Percentiles rank a stretch among this genome's conserved stretches.
Conservation (phyloP, 2,888 invertebrate species). For the Thyatira batis region DNA sequence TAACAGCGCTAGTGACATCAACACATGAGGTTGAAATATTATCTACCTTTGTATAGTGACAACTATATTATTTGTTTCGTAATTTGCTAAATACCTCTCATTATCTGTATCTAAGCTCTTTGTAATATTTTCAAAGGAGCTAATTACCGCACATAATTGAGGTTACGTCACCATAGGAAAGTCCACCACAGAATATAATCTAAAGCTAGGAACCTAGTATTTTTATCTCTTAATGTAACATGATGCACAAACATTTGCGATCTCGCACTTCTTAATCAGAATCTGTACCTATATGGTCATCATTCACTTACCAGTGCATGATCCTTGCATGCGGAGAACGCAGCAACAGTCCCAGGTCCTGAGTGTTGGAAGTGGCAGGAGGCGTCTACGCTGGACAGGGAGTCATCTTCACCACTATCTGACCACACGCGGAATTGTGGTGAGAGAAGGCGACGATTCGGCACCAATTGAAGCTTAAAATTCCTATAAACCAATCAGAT, state of each 20-base stretch:
- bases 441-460: slow-evolving; percentile 83
- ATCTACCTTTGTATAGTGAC: not conserved
- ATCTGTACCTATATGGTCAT: too few relatives aligned
- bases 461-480: slow-evolving; percentile 83
- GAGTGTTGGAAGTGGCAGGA: slow-evolving; percentile 86
- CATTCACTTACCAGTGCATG: slow-evolving; percentile 85
- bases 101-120: slow-evolving; percentile 1
- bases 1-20: not conserved
- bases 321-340: slow-evolving; percentile 85
- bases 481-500: slow-evolving; percentile 56
- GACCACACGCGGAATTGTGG: slow-evolving; percentile 84
- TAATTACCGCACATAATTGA: not conserved
- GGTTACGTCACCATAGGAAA: not conserved
- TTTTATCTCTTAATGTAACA: too few relatives aligned
- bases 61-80: not conserved
- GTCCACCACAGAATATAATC: slow-evolving; percentile 9
- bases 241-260: too few relatives aligned
- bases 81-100: not conserved
- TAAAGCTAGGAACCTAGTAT: too few relatives aligned
- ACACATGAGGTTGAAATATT: not conserved
- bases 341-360: slow-evolving; percentile 82
- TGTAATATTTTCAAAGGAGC: slow-evolving; percentile 2
- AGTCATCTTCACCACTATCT: slow-evolving; percentile 62
- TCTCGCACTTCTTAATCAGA: too few relatives aligned
- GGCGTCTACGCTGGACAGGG: slow-evolving; percentile 57